These are phyloP conservation scores for Drosophila nr. perissopoda DNA, from an alignment of 2,888 invertebrate genomes.

Conservation along the genomic window DNA sequence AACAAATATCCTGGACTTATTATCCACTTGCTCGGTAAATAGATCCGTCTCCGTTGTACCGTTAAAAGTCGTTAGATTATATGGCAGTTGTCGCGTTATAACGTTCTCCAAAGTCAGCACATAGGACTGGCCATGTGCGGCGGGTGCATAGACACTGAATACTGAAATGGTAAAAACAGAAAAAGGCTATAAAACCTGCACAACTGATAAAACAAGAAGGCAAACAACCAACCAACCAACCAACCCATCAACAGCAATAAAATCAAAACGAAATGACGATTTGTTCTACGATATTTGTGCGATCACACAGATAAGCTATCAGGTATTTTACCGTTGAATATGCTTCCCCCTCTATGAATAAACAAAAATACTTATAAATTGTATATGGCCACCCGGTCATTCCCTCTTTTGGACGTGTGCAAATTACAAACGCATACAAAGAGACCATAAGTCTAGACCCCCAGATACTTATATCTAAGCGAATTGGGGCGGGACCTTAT, in stretches of 20 bases:
- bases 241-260: slow-evolving; percentile 9
- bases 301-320: slow-evolving; percentile 46
- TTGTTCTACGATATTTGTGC: slow-evolving; percentile 10
- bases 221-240: not conserved
- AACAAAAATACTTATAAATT: not conserved
- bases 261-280: slow-evolving; percentile 29
- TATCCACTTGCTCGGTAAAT: slow-evolving; percentile 53
- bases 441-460: slow-evolving; percentile 13
- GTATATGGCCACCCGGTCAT: not conserved
- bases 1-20: slow-evolving; percentile 75
- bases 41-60: slow-evolving; percentile 53
- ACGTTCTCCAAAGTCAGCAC: slow-evolving; percentile 66
- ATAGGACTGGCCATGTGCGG: slow-evolving; percentile 79
- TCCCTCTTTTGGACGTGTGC: slow-evolving; percentile 31
- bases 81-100: slow-evolving; percentile 51
- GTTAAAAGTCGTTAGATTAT: slow-evolving; percentile 54
- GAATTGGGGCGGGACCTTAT: not conserved
- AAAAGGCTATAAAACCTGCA: slow-evolving; percentile 33
- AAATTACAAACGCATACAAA: slow-evolving; percentile 28
- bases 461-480: slow-evolving; percentile 9
- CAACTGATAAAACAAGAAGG: slow-evolving; percentile 26
- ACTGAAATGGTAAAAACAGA: slow-evolving; percentile 77
- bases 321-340: slow-evolving; percentile 24
- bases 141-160: slow-evolving; percentile 73
- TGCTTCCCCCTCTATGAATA: slow-evolving; percentile 4